Conservation (phyloP, 2,888 invertebrate species). For the Xestia sexstrigata region DNA sequence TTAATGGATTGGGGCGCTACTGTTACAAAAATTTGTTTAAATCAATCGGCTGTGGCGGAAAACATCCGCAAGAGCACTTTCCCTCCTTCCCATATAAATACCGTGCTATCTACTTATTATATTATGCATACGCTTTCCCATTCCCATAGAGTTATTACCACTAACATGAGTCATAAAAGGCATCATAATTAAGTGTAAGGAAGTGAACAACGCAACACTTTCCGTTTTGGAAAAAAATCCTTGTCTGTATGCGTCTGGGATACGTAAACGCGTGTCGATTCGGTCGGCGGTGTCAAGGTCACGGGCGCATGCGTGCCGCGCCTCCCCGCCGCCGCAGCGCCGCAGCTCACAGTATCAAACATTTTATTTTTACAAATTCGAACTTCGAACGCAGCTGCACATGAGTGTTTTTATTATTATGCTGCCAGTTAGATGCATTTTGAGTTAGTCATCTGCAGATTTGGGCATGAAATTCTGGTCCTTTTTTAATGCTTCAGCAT, state of each 20-base stretch:
- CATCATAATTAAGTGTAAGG: constrained; percentile 6
- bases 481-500: not conserved
- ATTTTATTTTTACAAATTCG: constrained; percentile 66
- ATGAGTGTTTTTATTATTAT: constrained; percentile 38
- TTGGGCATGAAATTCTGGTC: constrained; percentile 5
- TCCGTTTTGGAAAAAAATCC: constrained; percentile 31
- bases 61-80: not conserved
- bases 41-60: not conserved
- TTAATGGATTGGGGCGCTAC: not conserved
- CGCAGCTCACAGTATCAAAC: constrained; percentile 63
- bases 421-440: constrained; percentile 25
- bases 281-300: constrained; percentile 81
- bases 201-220: constrained; percentile 13
- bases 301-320: constrained; percentile 74
- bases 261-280: constrained; percentile 41
- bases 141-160: constrained; percentile 1
- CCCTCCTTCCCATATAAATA: not conserved
- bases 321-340: constrained; percentile 42
- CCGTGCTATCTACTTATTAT: not conserved
- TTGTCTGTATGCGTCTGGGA: constrained; percentile 20
- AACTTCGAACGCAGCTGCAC: constrained; percentile 65
- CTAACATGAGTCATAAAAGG: constrained; percentile 1
- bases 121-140: not conserved
- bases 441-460: constrained; percentile 37
- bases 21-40: not conserved